Evolutionary conservation across 2,797 vertebrate species (phyloP), one percentile per base, ranked within the genome.

Genomic region (Typhlichthys subterraneus): DNA sequence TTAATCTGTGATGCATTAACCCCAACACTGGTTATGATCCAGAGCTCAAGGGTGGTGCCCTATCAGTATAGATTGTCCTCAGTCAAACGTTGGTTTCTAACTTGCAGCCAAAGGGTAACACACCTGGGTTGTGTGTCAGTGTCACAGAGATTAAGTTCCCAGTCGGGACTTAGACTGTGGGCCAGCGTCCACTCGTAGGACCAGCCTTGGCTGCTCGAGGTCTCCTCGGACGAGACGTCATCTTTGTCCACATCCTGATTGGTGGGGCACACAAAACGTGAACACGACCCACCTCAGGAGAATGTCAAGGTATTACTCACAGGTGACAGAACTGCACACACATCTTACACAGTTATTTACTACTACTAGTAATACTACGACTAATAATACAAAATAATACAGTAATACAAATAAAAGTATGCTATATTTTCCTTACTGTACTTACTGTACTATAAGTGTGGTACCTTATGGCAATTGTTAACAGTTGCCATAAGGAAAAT

Each of bases 101-200:
- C 4, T 29, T 4, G 23, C 23, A 29, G 23, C 23, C 23, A 29
- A 3, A 4, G 4, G 23, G 23, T 29, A 29, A 58, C 84, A 83
- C 91, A 79, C 86, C 93, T 88, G 64, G 69, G 83, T 75, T 92
- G 89, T 77, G 79, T 89, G 5, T 90, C 86, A 72, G 83, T 82
- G 47, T 85, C 84, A 64, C 87, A 90, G 74, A 88, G 87, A 55
- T 89, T 92, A 4, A 93, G 86, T 85, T 93, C 92, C 52, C 90
- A 91, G 74, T 88, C 81, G 1, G 93, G 91, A 73, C 91, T 89
- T 75, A 91, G 72, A 72, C 93, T 87, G 59, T 67, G 72, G 29
- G 88, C 84, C 6, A 82, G 77, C 2, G 89, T 88, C 84, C 85
- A 87, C 57, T 88, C 74, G 12, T 83, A 87, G 53, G 67, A 76